Conservation (phyloP, 2,888 invertebrate genomes). For the Kryphioiulus occultus region DNA sequence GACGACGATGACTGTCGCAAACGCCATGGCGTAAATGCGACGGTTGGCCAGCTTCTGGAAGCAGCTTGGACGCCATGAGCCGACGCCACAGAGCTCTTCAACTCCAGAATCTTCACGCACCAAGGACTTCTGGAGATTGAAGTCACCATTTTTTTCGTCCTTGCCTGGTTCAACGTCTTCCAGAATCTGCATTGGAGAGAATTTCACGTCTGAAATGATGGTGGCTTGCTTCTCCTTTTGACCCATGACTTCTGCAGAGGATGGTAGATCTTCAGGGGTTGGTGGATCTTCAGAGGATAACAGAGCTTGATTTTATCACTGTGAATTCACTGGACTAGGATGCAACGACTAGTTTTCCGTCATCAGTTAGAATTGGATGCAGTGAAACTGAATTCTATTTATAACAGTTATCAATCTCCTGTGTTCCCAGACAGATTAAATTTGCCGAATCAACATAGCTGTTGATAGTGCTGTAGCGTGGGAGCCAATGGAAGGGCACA, state of each 20-base stretch:
- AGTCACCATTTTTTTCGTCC: not conserved
- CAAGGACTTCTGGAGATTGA: not conserved
- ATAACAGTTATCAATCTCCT: not conserved
- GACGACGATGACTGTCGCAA: conserved; percentile 37
- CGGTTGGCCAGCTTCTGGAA: conserved; percentile 50
- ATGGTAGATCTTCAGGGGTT: not conserved
- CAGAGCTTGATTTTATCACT: too few species aligned
- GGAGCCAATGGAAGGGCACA: not conserved
- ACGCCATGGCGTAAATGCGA: conserved; percentile 48
- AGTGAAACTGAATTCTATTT: not conserved
- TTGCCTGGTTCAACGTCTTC: not conserved
- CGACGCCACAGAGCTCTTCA: conserved; percentile 51
- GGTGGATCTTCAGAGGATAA: too few species aligned
- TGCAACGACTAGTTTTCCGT: not conserved
- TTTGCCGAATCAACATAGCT: not conserved
- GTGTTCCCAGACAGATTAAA: not conserved
- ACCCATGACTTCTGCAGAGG: not conserved
- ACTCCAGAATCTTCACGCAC: not conserved
- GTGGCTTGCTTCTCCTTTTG: not conserved
- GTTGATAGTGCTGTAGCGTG: not conserved
- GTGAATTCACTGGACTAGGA: too few species aligned
- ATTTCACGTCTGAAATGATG: not conserved
- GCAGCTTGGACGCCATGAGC: conserved; percentile 49
- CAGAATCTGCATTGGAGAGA: not conserved
- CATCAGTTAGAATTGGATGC: not conserved